Conservation (phyloP, 2,113 vertebrate species). For the Raja brachyura region DNA sequence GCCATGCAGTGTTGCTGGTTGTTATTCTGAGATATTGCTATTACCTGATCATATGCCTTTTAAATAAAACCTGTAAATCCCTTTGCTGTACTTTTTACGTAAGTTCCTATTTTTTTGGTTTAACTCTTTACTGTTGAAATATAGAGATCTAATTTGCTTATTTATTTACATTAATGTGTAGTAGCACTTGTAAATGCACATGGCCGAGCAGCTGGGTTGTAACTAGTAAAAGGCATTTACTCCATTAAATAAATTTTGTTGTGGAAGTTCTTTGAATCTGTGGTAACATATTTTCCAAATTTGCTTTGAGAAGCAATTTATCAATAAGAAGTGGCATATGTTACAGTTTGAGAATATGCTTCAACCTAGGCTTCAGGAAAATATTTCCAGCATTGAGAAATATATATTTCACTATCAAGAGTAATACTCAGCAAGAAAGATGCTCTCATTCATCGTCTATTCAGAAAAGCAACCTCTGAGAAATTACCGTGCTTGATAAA, state of each 20-base stretch:
- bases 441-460: neutral
- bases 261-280: slow-evolving; percentile 26
- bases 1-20: neutral
- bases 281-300: neutral
- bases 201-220: slow-evolving; percentile 31
- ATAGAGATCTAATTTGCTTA: slow-evolving; percentile 36
- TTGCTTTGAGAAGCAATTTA: neutral
- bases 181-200: slow-evolving; percentile 34
- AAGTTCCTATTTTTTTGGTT: slow-evolving; percentile 32
- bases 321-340: neutral
- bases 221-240: slow-evolving; percentile 35
- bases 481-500: neutral
- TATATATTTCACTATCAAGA: neutral
- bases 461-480: neutral
- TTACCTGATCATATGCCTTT: slow-evolving; percentile 7
- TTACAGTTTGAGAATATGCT: neutral
- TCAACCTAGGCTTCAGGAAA: neutral
- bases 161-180: slow-evolving; percentile 34
- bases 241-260: slow-evolving; percentile 29
- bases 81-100: slow-evolving; percentile 37
- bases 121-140: slow-evolving; percentile 35
- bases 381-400: neutral
- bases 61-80: slow-evolving; percentile 36
- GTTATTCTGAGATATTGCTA: slow-evolving; percentile 3
- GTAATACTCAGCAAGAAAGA: neutral